A percentile compares a stretch with the other conserved stretches of the same genome.
Conservation (phyloP, 1,140 invertebrate species). For the Archivesica marissinica region DNA sequence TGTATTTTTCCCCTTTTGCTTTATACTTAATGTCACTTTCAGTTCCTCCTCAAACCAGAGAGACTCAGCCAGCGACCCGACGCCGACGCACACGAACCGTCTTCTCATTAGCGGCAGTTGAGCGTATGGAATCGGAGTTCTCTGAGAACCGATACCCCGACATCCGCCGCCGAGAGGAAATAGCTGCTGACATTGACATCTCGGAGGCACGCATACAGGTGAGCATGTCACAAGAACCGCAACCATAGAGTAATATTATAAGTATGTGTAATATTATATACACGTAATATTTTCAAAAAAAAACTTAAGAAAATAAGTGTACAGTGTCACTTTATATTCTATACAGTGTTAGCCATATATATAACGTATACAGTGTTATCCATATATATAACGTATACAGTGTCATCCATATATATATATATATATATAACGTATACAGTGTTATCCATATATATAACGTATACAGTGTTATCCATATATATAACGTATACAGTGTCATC, state of each 20-base stretch:
- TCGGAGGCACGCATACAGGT: conserved; percentile 37
- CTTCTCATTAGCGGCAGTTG: neutral
- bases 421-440: no score
- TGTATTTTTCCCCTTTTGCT: neutral
- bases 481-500: no score
- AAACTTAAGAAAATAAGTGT: neutral
- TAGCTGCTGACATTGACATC: conserved; percentile 20
- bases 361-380: no score
- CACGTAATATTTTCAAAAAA: neutral
- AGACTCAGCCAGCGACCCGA: neutral
- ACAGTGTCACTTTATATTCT: neutral
- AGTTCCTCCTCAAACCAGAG: neutral
- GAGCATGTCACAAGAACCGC: neutral
- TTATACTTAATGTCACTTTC: neutral
- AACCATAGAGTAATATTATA: neutral
- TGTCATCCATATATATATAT: no score
- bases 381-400: no score
- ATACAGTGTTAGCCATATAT: no score
- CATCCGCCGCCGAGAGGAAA: conserved; percentile 4
- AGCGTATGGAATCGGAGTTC: conserved; percentile 30
- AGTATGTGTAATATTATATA: neutral
- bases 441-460: no score
- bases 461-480: no score
- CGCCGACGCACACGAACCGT: conserved; percentile 19
- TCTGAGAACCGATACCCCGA: neutral